Evolutionary conservation across 2,797 vertebrate genomes (phyloP).

Genomic region (Capromys pilorides): DNA sequence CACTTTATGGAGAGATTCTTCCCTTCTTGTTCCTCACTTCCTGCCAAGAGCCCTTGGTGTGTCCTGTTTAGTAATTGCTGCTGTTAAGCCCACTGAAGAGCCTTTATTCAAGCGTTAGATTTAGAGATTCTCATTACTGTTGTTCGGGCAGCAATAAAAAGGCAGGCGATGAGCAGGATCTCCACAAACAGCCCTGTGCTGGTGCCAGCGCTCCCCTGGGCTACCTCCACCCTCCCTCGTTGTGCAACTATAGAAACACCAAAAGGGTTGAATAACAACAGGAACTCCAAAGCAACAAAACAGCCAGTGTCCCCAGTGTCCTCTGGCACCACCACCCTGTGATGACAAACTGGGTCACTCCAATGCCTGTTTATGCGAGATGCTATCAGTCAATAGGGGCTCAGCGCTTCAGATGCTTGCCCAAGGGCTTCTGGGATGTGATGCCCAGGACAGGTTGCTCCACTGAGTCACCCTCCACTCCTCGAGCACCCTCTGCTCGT

Average conservation of each 20-base stretch:
- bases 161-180: slow-evolving; percentile 75
- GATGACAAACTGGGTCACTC: slow-evolving; percentile 72
- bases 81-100: slow-evolving; percentile 70
- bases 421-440: background rate
- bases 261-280: slow-evolving; percentile 71
- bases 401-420: background rate
- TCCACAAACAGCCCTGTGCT: slow-evolving; percentile 70
- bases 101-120: slow-evolving; percentile 78
- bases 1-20: slow-evolving; percentile 71
- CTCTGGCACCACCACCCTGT: slow-evolving; percentile 57
- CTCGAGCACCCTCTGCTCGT: background rate
- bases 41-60: slow-evolving; percentile 76
- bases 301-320: slow-evolving; percentile 64
- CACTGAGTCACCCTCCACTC: background rate
- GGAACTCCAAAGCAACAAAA: slow-evolving; percentile 72
- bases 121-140: slow-evolving; percentile 75
- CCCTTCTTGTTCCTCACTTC: slow-evolving; percentile 76
- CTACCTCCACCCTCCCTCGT: slow-evolving; percentile 65
- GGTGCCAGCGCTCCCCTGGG: slow-evolving; percentile 52
- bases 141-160: slow-evolving; percentile 78
- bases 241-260: slow-evolving; percentile 69
- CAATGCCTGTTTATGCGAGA: background rate
- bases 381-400: background rate
- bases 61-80: slow-evolving; percentile 72
- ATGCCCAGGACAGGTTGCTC: background rate